Percentiles rank a stretch among this genome's conserved stretches.
Evolutionary conservation across 2,888 invertebrate genomes (phyloP).

Genomic region (Diarsia dahlii): DNA sequence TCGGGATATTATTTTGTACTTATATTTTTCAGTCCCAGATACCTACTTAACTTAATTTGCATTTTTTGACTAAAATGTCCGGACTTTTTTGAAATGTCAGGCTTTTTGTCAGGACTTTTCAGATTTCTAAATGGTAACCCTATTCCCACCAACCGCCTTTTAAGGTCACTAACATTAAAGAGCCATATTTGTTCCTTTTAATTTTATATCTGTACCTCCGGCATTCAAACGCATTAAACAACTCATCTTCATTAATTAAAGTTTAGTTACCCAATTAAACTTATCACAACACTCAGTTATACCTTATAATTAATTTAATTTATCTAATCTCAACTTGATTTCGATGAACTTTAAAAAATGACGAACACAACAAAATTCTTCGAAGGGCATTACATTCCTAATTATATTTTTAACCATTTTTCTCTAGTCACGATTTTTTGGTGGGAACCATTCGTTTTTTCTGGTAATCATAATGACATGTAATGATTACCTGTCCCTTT

Average conservation of each 20-base stretch:
- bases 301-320: slow-evolving; percentile 46
- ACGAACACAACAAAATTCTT: slow-evolving; percentile 57
- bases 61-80: no score
- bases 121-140: no score
- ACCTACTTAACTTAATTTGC: no score
- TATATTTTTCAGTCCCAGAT: no score
- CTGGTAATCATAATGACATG: slow-evolving; percentile 70
- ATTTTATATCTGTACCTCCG: neutral
- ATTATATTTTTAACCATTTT: slow-evolving; percentile 68
- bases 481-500: slow-evolving; percentile 68
- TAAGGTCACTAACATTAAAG: neutral
- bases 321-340: slow-evolving; percentile 42
- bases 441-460: slow-evolving; percentile 70
- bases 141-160: neutral
- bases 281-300: slow-evolving; percentile 14
- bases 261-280: slow-evolving; percentile 17
- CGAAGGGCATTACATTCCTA: slow-evolving; percentile 67
- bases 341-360: slow-evolving; percentile 55
- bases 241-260: slow-evolving; percentile 10
- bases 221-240: slow-evolving; percentile 10
- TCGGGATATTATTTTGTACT: no score
- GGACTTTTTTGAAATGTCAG: no score
- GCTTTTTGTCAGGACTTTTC: no score
- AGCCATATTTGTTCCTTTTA: neutral
- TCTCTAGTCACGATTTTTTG: slow-evolving; percentile 71